Evolutionary conservation across 2,113 vertebrate species (phyloP), one percentile per base, ranked within the genome.

Genomic region (Pardalotus punctatus): DNA sequence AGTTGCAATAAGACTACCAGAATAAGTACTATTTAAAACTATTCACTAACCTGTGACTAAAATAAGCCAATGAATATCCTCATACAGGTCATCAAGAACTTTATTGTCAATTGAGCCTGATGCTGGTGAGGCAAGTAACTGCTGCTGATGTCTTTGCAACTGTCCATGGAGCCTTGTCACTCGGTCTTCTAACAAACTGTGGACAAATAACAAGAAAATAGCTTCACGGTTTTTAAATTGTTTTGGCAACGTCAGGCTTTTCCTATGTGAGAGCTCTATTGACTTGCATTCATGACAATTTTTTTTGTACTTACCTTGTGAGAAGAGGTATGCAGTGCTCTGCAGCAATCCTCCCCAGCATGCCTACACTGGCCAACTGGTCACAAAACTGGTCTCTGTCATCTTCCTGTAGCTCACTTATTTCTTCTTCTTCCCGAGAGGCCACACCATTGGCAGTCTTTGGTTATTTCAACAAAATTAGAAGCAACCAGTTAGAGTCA

Each of bases 1-100:
- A 82, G 64, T 9, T 88, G 40, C 62, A 79, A 3, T 12, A 81
- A 74, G 47, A 77, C 64, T 76, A 51, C 14, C 33, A 43, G 33
- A 72, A 12, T 19, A 90, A 66, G 40, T 22, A 48, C 23, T n/a
- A 10, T 28, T 79, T 66, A 86, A 91, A 94, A 65, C 25, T 51
- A 47, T 58, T 73, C 74, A 97, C 98, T 88, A 84, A 99, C 99
- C 99, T 99, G 99, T 99, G 97, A 99, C 99, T 98, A 99, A 98
- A 97, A 99, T 99, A 94, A 99, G 98, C 99, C 99, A 99, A 98
- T 99, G 99, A 98, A 99, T 99, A 98, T 99, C 99, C 98, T 99
- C 99, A 21, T 99, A 99, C 58, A 99, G 98, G 91, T 99, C 99
- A 91, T 99, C 99, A 97, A 99, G 98, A 76, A 98, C 98, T 98